These are phyloP conservation scores for Bryconaethiops microstoma DNA, from an alignment of 2,797 vertebrate genomes.

Conservation along the genomic window DNA sequence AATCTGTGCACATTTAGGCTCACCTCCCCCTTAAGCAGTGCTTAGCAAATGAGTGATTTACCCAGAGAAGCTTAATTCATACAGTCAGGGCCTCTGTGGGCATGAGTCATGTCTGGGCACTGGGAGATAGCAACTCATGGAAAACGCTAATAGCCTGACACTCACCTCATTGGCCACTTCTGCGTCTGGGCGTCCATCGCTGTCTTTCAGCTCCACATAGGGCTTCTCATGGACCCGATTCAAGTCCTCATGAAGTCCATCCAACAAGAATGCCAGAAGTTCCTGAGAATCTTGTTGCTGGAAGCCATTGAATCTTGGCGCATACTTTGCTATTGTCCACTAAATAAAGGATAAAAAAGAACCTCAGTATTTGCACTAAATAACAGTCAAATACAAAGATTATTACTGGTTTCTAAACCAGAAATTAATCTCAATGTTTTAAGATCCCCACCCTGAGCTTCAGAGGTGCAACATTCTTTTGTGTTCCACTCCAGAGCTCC, in stretches of 20 bases:
- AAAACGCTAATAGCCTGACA: constrained; percentile 23
- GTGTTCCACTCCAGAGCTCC: constrained; percentile 97
- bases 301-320: constrained; percentile 97
- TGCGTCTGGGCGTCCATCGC: constrained; percentile 93
- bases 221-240: constrained; percentile 98
- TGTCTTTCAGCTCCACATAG: constrained; percentile 97
- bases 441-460: constrained; percentile 88
- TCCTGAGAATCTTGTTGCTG: constrained; percentile 99
- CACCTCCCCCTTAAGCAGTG: constrained; percentile 18
- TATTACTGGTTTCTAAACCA: neutral
- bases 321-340: constrained; percentile 99
- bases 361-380: neutral
- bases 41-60: constrained; percentile 13
- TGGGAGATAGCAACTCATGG: neutral
- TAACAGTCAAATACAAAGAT: neutral
- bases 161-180: constrained; percentile 97
- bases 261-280: constrained; percentile 94
- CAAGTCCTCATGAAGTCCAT: constrained; percentile 97
- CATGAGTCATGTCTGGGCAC: neutral
- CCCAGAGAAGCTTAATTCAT: neutral
- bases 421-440: neutral
- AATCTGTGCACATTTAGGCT: constrained; percentile 15
- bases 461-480: constrained; percentile 95
- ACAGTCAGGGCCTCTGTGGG: neutral
- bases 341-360: constrained; percentile 58